Evolutionary conservation across 2,113 vertebrate species (phyloP), one percentile per base, ranked within the genome.

Genomic region (Poeciliopsis turrubarensis): DNA sequence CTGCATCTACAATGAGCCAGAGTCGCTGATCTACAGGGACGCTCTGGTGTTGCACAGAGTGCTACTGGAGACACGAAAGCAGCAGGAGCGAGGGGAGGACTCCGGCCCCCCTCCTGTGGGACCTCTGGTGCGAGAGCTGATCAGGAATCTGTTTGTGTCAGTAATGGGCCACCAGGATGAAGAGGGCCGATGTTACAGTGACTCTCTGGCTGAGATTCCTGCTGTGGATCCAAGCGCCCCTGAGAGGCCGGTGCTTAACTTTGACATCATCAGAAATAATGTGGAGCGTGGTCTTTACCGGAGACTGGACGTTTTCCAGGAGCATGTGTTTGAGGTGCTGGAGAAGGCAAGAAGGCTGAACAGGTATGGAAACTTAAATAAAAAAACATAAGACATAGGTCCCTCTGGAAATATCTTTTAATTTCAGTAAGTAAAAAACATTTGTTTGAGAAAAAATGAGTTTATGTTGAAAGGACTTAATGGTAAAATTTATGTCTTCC

Each of bases 141-240:
- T 99, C 82, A 95, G 97, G 86, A 99, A 97, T 88, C 96, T 99
- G 71, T 98, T 98, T 89, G 97, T 99, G 69, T 99, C 98, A 0
- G 96, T 99, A 83, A 95, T 99, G 95, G 96, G 96, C 85, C 98
- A 99, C 90, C 98, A 99, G 86, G 98, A 99, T 79, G 98, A 99
- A 73, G 98, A 99, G 80, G 96, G 98, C 27, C 95, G 98, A 31
- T 99, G 97, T 90, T 99, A 98, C 86, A 99, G 98, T 0, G 98
- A 99, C 90, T 99, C 98, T 0, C 94, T 99, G 91, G 98, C 98
- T 31, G 98, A 99, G 93, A 97, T 98, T 89, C 96, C 97, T 34
- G 96, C 95, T 19, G 92, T 96, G 69, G 98, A 99, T 91, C 97
- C 96, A n/a, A 94, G 61, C 32, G 94, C 95, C 65, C 94, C 97